phyloP scores from a whole-genome alignment of 2,888 invertebrate genomes.

The Eupithecia tripunctaria region DNA sequence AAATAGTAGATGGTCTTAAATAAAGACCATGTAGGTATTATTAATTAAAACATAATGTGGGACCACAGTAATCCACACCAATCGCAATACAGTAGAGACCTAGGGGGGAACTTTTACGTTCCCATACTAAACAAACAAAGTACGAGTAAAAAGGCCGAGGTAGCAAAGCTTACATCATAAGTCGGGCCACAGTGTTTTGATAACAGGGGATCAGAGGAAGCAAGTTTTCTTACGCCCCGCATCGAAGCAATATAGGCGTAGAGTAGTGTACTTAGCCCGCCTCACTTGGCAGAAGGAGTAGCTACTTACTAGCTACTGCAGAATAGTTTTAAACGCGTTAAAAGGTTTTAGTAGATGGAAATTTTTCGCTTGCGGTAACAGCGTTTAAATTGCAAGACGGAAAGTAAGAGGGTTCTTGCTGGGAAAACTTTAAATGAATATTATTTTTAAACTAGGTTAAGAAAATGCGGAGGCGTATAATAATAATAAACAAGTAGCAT shows the following conservation, averaged over 20 bases:
- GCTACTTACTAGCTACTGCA: slow-evolving; percentile 46
- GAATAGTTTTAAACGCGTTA: slow-evolving; percentile 30
- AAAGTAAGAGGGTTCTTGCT: neutral
- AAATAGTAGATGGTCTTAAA: neutral
- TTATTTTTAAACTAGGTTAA: neutral
- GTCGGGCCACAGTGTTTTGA: slow-evolving; percentile 50
- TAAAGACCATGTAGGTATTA: neutral
- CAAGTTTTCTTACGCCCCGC: slow-evolving; percentile 55
- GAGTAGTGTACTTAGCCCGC: slow-evolving; percentile 58
- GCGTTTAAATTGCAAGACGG: slow-evolving; percentile 8
- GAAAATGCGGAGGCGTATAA: neutral
- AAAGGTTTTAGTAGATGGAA: slow-evolving; percentile 28
- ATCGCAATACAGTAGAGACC: neutral
- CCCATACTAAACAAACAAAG: neutral
- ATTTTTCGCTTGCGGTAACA: slow-evolving; percentile 24
- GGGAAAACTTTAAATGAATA: neutral
- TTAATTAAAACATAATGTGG: neutral
- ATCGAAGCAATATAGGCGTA: slow-evolving; percentile 53
- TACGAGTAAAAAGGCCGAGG: neutral
- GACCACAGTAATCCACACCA: neutral
- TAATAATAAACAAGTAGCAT: neutral
- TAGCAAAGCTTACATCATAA: neutral
- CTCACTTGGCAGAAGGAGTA: slow-evolving; percentile 55
- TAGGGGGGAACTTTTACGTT: too few species aligned
- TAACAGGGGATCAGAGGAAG: slow-evolving; percentile 52